phyloP scores from a whole-genome alignment of 2,797 vertebrate genomes.

The Clamator glandarius region DNA sequence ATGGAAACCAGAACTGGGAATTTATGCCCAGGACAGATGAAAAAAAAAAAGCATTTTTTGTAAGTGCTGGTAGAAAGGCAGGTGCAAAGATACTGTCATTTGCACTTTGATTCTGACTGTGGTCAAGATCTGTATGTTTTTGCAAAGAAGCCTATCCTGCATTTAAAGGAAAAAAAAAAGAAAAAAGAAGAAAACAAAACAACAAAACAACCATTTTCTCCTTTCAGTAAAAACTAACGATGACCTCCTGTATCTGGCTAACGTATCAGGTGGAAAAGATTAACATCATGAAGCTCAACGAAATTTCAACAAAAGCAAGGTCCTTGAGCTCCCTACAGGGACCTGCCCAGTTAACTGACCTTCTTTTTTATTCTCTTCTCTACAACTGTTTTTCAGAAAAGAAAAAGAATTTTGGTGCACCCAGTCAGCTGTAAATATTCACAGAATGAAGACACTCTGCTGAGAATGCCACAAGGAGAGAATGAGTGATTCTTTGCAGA shows the following conservation, averaged over 20 bases:
- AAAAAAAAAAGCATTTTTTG: background rate
- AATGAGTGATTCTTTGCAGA: constrained; percentile 9
- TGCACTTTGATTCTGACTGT: background rate
- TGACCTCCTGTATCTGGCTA: background rate
- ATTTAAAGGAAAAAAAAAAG: background rate
- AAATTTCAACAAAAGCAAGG: constrained; percentile 18
- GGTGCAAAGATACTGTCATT: background rate
- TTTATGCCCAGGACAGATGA: background rate
- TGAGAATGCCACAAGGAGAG: constrained; percentile 28
- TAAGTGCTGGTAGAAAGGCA: background rate
- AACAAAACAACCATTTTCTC: background rate
- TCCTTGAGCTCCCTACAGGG: background rate
- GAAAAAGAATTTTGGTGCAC: background rate
- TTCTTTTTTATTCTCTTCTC: constrained; percentile 1
- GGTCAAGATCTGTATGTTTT: background rate
- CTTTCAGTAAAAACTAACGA: background rate
- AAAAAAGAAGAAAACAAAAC: background rate
- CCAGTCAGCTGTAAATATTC: constrained; percentile 26
- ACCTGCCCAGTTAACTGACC: background rate
- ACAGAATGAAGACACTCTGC: background rate
- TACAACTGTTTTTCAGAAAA: constrained; percentile 4
- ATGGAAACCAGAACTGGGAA: background rate
- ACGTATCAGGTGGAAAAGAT: background rate
- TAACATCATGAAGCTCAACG: background rate
- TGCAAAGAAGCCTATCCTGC: background rate